Conservation (phyloP, 2,113 vertebrate genomes). For the Psittacara wagleri region DNA sequence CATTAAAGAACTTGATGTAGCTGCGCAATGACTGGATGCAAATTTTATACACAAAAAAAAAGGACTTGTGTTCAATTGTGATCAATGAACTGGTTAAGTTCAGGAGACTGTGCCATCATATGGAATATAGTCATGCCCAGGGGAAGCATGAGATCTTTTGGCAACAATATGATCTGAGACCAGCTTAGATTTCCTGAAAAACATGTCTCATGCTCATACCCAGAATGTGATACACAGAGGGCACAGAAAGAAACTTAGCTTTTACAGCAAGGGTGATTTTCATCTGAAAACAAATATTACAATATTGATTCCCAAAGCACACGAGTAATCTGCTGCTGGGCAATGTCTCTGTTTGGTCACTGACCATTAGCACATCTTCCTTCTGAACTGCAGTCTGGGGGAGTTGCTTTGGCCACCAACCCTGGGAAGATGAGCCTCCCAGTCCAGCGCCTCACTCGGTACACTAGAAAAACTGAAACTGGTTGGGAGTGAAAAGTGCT, state of each 20-base stretch:
- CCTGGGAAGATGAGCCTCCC: background rate
- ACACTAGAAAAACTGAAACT: background rate
- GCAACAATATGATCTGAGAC: background rate
- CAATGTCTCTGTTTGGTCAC: background rate
- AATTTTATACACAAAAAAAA: background rate
- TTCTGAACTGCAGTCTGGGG: background rate
- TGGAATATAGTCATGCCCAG: background rate
- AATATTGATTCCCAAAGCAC: background rate
- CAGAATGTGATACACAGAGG: background rate
- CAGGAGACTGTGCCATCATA: background rate
- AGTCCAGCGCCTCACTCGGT: background rate
- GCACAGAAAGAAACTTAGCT: background rate
- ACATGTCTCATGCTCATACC: background rate
- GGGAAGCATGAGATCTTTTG: background rate
- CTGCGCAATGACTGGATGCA: background rate
- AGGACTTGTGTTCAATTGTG: background rate
- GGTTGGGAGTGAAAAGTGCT: background rate
- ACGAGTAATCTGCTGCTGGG: background rate
- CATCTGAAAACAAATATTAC: background rate
- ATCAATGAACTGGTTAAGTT: background rate
- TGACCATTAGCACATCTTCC: background rate
- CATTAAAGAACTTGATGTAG: background rate
- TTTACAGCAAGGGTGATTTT: background rate
- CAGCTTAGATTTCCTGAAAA: background rate
- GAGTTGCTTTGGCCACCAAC: rapidly evolving